phyloP scores from a whole-genome alignment of 2,797 vertebrate genomes.

The Bucorvus abyssinicus region DNA sequence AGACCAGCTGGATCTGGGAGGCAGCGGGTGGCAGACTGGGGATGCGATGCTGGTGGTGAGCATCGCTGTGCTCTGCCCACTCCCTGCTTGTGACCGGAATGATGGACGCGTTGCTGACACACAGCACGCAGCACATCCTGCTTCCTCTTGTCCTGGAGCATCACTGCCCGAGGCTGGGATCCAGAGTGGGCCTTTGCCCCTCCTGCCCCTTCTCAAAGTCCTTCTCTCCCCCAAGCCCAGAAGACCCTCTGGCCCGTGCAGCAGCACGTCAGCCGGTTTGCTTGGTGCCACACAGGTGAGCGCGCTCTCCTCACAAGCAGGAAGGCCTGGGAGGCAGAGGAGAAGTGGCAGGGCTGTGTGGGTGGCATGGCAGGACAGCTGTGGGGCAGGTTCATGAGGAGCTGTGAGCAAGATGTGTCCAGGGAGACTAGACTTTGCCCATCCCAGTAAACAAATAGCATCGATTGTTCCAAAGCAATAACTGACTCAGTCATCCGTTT shows the following conservation, averaged over 20 bases:
- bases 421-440: conserved; percentile 31
- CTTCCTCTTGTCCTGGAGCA: neutral
- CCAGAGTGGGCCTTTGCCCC: accelerated
- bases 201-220: neutral
- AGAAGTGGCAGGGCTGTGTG: neutral
- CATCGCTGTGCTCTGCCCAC: accelerated
- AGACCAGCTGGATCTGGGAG: neutral
- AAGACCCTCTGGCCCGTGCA: neutral
- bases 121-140: neutral
- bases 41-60: neutral
- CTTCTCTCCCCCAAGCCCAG: neutral
- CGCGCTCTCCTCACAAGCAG: neutral
- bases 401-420: neutral
- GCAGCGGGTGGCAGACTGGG: neutral
- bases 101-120: neutral
- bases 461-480: neutral
- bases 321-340: neutral
- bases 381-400: neutral
- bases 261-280: accelerated
- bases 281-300: neutral
- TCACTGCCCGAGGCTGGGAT: neutral
- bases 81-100: neutral
- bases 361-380: neutral
- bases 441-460: conserved; percentile 29
- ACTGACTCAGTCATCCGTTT: neutral